Evolutionary conservation across 2,797 vertebrate genomes (phyloP).

Genomic region (Intellagama lesueurii): DNA sequence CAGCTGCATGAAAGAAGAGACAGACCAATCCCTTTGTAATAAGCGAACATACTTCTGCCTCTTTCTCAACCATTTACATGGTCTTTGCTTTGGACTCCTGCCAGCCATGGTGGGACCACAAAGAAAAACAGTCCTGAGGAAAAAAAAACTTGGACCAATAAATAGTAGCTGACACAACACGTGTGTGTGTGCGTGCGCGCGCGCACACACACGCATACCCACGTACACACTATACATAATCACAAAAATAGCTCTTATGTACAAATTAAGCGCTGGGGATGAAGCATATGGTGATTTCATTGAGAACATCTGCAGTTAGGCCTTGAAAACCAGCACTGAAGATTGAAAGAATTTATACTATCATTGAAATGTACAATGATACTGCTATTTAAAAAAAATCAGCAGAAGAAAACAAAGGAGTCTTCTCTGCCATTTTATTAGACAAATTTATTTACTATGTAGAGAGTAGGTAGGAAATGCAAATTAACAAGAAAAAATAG

Average conservation of each 20-base stretch:
- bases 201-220: neutral
- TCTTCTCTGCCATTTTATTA: neutral
- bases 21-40: neutral
- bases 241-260: constrained; percentile 24
- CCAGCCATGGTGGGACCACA: neutral
- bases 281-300: constrained; percentile 32
- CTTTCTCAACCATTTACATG: neutral
- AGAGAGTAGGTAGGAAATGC: neutral
- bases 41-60: neutral
- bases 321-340: neutral
- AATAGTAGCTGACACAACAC: constrained; percentile 2
- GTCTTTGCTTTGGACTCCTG: neutral
- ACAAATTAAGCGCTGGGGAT: constrained; percentile 16
- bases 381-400: neutral
- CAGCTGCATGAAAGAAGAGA: neutral
- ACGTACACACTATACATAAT: constrained; percentile 6
- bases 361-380: constrained; percentile 4
- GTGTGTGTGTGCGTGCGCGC: too few relatives aligned
- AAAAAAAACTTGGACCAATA: constrained; percentile 6
- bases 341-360: constrained; percentile 5
- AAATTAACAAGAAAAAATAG: neutral
- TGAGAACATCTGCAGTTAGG: constrained; percentile 23
- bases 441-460: neutral
- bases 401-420: neutral
- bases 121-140: neutral